Conservation (phyloP, 2,888 invertebrate genomes). For the Neoitamus cyanurus region DNA sequence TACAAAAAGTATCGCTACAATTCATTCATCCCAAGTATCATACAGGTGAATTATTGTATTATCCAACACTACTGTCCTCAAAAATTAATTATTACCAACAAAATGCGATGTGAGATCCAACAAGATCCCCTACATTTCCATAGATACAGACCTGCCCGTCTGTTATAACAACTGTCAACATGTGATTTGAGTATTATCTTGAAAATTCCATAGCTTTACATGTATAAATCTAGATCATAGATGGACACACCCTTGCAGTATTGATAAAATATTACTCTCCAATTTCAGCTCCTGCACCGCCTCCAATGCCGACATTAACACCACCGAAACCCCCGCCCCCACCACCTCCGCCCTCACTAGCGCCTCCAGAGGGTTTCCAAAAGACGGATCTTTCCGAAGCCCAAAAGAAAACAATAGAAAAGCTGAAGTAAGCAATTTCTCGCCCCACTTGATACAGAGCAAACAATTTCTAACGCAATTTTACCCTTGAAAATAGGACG, state of each 20-base stretch:
- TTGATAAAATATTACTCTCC: not conserved
- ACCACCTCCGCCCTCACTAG: slow-evolving; percentile 77
- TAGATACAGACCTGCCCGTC: too few relatives aligned
- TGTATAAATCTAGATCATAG: not conserved
- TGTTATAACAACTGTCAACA: too few relatives aligned
- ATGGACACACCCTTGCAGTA: not conserved
- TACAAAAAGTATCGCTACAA: too few relatives aligned
- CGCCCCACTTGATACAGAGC: not conserved
- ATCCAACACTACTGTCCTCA: too few relatives aligned
- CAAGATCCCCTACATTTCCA: too few relatives aligned
- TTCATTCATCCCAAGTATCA: too few relatives aligned
- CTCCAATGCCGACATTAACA: slow-evolving; percentile 61
- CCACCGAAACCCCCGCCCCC: slow-evolving; percentile 75
- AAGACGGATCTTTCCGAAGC: slow-evolving; percentile 71
- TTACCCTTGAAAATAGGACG: slow-evolving; percentile 63
- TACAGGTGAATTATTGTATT: too few relatives aligned
- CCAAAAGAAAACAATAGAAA: slow-evolving; percentile 77
- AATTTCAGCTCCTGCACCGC: slow-evolving; percentile 63
- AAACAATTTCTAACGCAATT: not conserved
- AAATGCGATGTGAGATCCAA: too few relatives aligned
- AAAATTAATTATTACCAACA: too few relatives aligned
- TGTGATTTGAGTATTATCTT: too few relatives aligned
- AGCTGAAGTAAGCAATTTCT: slow-evolving; percentile 69
- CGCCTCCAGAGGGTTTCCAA: slow-evolving; percentile 71
- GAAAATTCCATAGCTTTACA: not conserved